Evolutionary conservation across 1,140 invertebrate species (phyloP), one percentile per base, ranked within the genome.

Genomic region (Atta texana): DNA sequence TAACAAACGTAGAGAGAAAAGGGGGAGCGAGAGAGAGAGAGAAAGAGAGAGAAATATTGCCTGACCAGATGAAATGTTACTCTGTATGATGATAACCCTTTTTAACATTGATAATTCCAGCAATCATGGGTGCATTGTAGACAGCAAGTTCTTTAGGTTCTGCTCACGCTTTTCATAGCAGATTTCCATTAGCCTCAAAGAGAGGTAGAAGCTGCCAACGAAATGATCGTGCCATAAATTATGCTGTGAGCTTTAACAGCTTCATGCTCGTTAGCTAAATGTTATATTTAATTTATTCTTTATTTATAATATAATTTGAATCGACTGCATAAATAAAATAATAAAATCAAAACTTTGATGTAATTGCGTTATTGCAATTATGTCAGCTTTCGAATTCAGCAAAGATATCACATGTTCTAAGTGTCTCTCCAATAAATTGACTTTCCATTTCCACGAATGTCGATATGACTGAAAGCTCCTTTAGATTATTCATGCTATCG

Each of bases 121-220:
- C 21, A 81, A 49, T 81, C 34, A 81, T 28, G 49, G 51, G 77
- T 16, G 64, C 34, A 64, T 34, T 53, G 44, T 59, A 57, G 78
- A 80, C 78, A 39, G 64, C 4, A 6, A 8, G 66, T 71, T 81
- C 64, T 71, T 81, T 71, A 31, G 78, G 16, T 57, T 69, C 66
- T 57, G 78, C 66, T 71, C 77, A 81, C 64, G 77, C 77, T 81
- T 55, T 55, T 31, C 64, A 57, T 31, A 31, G 49, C 69, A 55
- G 34, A 81, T 81, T 71, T 81, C 64, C 64, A 81, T 69, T 71
- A 81, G 64, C 57, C 31, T 81, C 78, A 71, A 71, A 71, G 21
- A 7, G 21, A 21, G 68, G 5, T 66, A 49, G 59, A 80, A 80
- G 64, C 63, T 69, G 68, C 16, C 51, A 34, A 57, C 34, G 66